Base-by-base conservation (phyloP, 2,113 vertebrate species). In the Boleophthalmus pectinirostris region DNA sequence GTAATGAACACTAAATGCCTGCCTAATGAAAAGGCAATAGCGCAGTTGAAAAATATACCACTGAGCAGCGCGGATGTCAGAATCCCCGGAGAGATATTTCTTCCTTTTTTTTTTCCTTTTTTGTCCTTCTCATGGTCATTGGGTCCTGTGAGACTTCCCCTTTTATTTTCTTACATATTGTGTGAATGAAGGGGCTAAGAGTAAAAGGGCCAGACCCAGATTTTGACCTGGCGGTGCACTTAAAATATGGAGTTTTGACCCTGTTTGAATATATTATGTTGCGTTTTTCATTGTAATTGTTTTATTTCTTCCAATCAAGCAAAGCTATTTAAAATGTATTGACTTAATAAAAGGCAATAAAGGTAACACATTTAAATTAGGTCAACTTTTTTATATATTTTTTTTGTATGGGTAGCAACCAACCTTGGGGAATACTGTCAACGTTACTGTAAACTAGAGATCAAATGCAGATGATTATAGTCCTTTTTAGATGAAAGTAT, bases 11-110 rank as follows among this genome's bases (percentile, higher is more conserved):
- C 80, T 83, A 77, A 85, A 87, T 74, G 75, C 16, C 21, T 24
- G 14, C 57, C 79, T 89, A 89, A 90, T 89, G 87, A 88, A 87
- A 88, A 88, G 88, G 70, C 82, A 73, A 77, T 85, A 71, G 78
- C 75, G 63, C 80, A 78, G 79, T 56, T 66, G 65, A 81, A 85
- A 84, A 78, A 83, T 77, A 63, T 71, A 74, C 83, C 70, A 72
- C 57, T 24, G 25, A 56, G 73, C 25, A 67, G 25, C 73, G 54
- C 16, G 57, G 68, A 75, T 77, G 77, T 79, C 79, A 46, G 43
- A 69, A 67, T 77, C 79, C 77, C 77, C 9, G 8, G 68, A 60
- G 14, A 9, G 11, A 24, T 58, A 24, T 29, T 47, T 75, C 58
- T 47, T 68, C 64, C n/a, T 56, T 77, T 8, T 66, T 51, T 23